Base-by-base conservation (phyloP, 2,797 vertebrate genomes). In the Allenopithecus nigroviridis region DNA sequence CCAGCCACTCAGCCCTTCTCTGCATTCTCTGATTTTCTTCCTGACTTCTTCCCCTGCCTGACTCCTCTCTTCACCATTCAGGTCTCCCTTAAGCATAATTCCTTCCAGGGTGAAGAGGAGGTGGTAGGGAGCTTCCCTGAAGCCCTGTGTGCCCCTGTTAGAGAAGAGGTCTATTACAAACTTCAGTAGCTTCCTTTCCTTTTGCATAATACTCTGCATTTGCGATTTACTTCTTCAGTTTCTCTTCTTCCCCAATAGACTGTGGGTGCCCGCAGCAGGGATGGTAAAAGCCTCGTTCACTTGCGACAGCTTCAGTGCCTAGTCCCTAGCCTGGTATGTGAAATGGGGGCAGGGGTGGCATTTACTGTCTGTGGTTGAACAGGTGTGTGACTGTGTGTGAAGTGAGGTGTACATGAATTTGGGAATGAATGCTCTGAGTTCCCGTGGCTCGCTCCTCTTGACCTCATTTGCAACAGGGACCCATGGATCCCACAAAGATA, bases 401-500 rank as follows among this genome's bases (percentile, higher is more conserved):
- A n/a, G 50, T 8, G 36, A 43, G 91, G 17, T 64, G 7, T 28
- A 9, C 22, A 21, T 53, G 33, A 46, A 21, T 61, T 50, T 43
- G 10, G 55, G n/a, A 43, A 68, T 41, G 81, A 57, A 30, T 22
- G 22, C n/a, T 64, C 46, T 22, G 26, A 70, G 55, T n/a, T 75
- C 30, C 41, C 0, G 0, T 0, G 53, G 16, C 83, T 79, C 2
- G 0, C 33, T 33, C 43, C 19, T 12, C 61, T 36, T 33, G 61
- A 46, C 53, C 41, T 94, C 39, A 87, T 70, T 81, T 94, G 46
- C 13, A 22, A 0, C 8, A 5, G 2, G 21, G 89, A 11, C 30
- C 53, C 41, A 6, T 1, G 39, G 36, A 8, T 5, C 24, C 36
- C 33, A 26, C 22, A 50, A 48, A 59, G 30, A 21, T 28, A 41